phyloP scores from a whole-genome alignment of 2,113 vertebrate species.

The Dromiciops gliroides region DNA sequence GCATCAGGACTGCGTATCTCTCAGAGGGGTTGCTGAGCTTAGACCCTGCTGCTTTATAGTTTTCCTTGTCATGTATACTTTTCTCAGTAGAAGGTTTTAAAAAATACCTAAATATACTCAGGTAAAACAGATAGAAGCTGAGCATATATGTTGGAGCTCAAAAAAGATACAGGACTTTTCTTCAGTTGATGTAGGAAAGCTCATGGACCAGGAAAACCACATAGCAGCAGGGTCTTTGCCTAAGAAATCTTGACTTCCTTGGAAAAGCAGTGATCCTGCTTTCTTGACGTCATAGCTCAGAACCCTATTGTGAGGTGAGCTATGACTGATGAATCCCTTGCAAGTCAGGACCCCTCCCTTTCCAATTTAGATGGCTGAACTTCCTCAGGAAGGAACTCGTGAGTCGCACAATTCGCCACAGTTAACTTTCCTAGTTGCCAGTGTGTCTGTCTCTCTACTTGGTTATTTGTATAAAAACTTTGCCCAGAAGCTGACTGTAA shows the following conservation, averaged over 20 bases:
- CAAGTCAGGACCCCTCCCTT: conserved; percentile 69
- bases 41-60: conserved; percentile 89
- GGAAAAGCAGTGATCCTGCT: conserved; percentile 80
- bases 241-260: conserved; percentile 73
- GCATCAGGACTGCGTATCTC: conserved; percentile 90
- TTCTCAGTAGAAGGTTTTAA: conserved; percentile 64
- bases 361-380: conserved; percentile 71
- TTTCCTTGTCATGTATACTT: conserved; percentile 69
- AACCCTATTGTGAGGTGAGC: conserved; percentile 88
- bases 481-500: conserved; percentile 27
- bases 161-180: conserved; percentile 24
- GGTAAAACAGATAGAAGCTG: conserved; percentile 19
- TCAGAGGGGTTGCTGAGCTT: conserved; percentile 96
- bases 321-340: conserved; percentile 85
- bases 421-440: conserved; percentile 44
- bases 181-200: conserved; percentile 46
- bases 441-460: conserved; percentile 27
- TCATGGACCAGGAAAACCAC: conserved; percentile 79
- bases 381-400: conserved; percentile 64
- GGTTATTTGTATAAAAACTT: conserved; percentile 54
- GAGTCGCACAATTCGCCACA: conserved; percentile 54
- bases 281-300: conserved; percentile 89
- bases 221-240: conserved; percentile 86
- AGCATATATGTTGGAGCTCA: conserved; percentile 23
- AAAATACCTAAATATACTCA: conserved; percentile 59